Evolutionary conservation across 2,797 vertebrate species (phyloP), one percentile per base, ranked within the genome.

Genomic region (Arnoldichthys spilopterus): DNA sequence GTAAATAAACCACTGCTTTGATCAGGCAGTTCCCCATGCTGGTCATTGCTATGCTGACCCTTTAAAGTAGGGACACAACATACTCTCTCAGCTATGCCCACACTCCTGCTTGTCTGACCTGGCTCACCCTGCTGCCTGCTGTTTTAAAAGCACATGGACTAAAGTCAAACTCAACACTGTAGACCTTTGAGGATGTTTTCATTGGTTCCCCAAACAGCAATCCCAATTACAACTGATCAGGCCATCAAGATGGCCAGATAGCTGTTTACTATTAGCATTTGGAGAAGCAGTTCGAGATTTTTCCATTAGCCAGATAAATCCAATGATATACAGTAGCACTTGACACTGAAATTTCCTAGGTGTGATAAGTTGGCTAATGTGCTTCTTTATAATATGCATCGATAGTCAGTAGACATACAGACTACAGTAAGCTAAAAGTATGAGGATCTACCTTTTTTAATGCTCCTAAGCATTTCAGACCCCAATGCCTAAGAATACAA

Each of bases 1-100:
- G 69, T 77, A 82, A 85, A 85, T 85, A 85, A 67, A 70, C 45
- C 45, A 22, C 47, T 59, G 51, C 62, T 72, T 54, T 43, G 47
- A 64, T 78, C 59, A 66, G 16, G 28, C 32, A 64, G 58, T 28
- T 64, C 32, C 64, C 62, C n/a, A 71, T 51, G 45, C 54, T 61
- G 32, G 74, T 59, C 47, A 82, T 51, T 24, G 7, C 69, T 67
- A 73, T 61, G 64, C 6, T 72, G 61, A 47, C 43, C 72, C 71
- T 74, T 47, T 74, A 76, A 79, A 82, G 43, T 24, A 54, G 51
- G 26, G 20, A 62, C 61, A 78, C 79, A 81, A 47, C 34, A 81
- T 69, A 22, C 58, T 74, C 73, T 43, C 47, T 54, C 59, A 72
- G 30, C 22, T 72, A 78, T 78, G 32, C 56, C 26, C 56, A 59